A percentile compares a stretch with the other conserved stretches of the same genome.
Evolutionary conservation across 2,113 vertebrate species (phyloP).

Genomic region (Tympanuchus pallidicinctus): DNA sequence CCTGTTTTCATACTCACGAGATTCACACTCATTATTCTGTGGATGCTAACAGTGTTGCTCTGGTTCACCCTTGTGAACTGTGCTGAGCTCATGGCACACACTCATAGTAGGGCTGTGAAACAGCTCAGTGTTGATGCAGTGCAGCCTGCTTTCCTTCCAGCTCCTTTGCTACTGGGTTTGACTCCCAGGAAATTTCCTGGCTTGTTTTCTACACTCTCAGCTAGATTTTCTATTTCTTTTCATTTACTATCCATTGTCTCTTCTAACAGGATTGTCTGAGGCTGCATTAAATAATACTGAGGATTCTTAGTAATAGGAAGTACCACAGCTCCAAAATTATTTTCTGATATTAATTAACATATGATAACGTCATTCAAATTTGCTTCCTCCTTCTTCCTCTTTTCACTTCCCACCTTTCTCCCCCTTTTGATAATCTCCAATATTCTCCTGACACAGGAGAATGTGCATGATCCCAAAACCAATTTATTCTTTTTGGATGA

Average conservation of each 20-base stretch:
- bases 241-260: background rate
- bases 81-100: background rate
- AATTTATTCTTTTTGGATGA: background rate
- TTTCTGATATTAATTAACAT: background rate
- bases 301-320: background rate
- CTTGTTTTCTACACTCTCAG: rapidly evolving
- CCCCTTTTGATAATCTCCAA: background rate
- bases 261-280: background rate
- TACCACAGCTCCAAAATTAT: background rate
- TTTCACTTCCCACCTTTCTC: background rate
- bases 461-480: background rate
- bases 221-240: background rate
- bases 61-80: background rate
- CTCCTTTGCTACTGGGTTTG: rapidly evolving
- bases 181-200: background rate
- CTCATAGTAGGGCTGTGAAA: background rate
- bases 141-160: background rate
- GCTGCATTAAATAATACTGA: background rate
- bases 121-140: background rate
- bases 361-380: background rate
- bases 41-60: rapidly evolving
- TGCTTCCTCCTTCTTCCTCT: background rate
- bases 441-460: background rate
- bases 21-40: background rate
- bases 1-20: rapidly evolving